A percentile compares a stretch with the other conserved stretches of the same genome.
These are phyloP conservation scores for Borostomias antarcticus DNA, from an alignment of 2,797 vertebrate species.

Conservation along the genomic window DNA sequence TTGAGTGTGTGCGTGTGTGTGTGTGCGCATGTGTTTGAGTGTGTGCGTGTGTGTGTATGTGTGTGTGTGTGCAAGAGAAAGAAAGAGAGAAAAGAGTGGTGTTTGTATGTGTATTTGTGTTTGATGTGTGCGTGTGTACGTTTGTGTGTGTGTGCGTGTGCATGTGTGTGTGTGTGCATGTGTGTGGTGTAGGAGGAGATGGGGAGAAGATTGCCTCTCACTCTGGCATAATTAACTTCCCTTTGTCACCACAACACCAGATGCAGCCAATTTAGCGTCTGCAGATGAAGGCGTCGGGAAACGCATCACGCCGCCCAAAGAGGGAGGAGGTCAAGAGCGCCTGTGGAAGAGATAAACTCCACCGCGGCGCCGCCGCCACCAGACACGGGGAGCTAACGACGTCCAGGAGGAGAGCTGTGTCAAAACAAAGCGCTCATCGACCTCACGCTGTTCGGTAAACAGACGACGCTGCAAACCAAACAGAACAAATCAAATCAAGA, in stretches of 20 bases:
- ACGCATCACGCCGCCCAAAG: conserved; percentile 25
- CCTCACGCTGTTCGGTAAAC: conserved; percentile 13
- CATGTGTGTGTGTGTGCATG: conserved; percentile 2
- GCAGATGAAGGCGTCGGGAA: conserved; percentile 33
- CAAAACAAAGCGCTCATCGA: conserved; percentile 31
- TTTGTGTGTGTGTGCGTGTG: conserved; percentile 8
- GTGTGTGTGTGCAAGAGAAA: not conserved
- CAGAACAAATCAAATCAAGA: conserved; percentile 34
- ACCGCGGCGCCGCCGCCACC: conserved; percentile 19
- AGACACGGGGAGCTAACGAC: not conserved
- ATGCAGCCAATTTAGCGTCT: conserved; percentile 39
- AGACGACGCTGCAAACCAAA: conserved; percentile 29
- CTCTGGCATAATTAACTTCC: conserved; percentile 40
- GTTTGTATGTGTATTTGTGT: no score
- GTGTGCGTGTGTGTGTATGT: conserved; percentile 2
- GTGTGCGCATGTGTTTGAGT: conserved; percentile 9
- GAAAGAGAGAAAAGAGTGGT: conserved; percentile 25
- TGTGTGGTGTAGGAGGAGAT: conserved; percentile 3
- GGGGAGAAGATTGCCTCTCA: conserved; percentile 30
- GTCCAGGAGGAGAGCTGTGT: conserved; percentile 13
- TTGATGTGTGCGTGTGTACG: not conserved
- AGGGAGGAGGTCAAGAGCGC: conserved; percentile 22
- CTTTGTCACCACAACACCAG: conserved; percentile 37
- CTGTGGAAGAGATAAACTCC: conserved; percentile 28
- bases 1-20: not conserved